Evolutionary conservation across 2,797 vertebrate species (phyloP).

Genomic region (Erithacus rubecula): DNA sequence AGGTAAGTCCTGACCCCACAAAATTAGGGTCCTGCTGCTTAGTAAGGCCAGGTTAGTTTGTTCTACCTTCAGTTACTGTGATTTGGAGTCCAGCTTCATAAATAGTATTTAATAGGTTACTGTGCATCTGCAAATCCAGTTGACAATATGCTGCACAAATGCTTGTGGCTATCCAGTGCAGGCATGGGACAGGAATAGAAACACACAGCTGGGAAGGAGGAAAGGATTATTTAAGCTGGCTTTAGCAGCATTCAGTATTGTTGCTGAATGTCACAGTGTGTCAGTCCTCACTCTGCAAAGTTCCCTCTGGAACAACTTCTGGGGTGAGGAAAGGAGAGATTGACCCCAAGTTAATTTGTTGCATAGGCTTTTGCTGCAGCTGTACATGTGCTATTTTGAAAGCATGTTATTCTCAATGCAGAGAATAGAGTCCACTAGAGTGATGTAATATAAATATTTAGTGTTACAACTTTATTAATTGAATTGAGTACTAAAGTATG

Average conservation of each 20-base stretch:
- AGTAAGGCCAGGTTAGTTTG: background rate
- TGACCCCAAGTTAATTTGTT: background rate
- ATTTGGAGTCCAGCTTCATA: background rate
- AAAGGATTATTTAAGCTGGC: constrained; percentile 27
- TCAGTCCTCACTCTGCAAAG: background rate
- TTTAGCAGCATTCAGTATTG: background rate
- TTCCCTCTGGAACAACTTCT: background rate
- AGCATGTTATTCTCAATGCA: background rate
- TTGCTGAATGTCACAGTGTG: background rate
- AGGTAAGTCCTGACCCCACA: background rate
- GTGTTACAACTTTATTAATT: background rate
- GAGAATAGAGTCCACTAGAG: background rate
- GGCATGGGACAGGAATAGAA: constrained; percentile 47
- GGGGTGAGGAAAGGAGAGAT: background rate
- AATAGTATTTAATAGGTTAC: background rate
- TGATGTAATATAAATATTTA: background rate
- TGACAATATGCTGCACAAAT: background rate
- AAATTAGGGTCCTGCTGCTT: background rate
- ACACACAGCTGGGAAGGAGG: constrained; percentile 48
- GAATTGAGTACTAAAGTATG: background rate
- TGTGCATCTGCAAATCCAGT: background rate
- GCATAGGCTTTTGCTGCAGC: background rate
- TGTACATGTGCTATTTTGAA: background rate
- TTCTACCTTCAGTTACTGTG: background rate
- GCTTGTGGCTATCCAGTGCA: background rate